Conservation (phyloP, 2,888 invertebrate species). For the Caenorhabditis sp. region DNA sequence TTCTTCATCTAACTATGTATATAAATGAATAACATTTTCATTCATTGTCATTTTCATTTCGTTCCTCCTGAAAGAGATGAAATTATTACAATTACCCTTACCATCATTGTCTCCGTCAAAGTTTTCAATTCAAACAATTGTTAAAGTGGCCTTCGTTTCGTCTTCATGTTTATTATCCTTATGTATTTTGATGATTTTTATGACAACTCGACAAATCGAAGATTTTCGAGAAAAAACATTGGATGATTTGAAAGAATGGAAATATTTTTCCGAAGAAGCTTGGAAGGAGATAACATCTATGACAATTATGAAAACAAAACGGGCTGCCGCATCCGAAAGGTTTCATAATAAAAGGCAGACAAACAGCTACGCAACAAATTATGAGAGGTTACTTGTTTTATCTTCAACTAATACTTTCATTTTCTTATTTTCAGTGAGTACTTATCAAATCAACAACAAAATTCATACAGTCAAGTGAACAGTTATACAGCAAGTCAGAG, state of each 20-base stretch:
- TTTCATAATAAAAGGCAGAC: conserved; percentile 25
- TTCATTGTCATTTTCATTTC: neutral
- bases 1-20: neutral
- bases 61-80: neutral
- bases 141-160: conserved; percentile 18
- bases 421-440: conserved; percentile 8
- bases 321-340: conserved; percentile 11
- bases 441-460: conserved; percentile 10
- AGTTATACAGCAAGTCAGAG: conserved; percentile 30
- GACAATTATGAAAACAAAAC: conserved; percentile 12
- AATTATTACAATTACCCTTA: too few relatives aligned
- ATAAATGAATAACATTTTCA: conserved; percentile 4
- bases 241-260: conserved; percentile 44
- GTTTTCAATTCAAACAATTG: conserved; percentile 10
- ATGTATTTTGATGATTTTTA: conserved; percentile 27
- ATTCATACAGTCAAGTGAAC: conserved; percentile 23
- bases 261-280: conserved; percentile 34
- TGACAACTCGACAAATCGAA: conserved; percentile 24
- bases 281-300: conserved; percentile 31
- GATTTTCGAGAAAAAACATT: conserved; percentile 29
- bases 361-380: conserved; percentile 3
- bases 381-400: neutral
- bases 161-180: conserved; percentile 25
- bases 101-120: neutral
- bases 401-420: neutral